Evolutionary conservation across 2,113 vertebrate species (phyloP).

Genomic region (Collichthys lucidus): DNA sequence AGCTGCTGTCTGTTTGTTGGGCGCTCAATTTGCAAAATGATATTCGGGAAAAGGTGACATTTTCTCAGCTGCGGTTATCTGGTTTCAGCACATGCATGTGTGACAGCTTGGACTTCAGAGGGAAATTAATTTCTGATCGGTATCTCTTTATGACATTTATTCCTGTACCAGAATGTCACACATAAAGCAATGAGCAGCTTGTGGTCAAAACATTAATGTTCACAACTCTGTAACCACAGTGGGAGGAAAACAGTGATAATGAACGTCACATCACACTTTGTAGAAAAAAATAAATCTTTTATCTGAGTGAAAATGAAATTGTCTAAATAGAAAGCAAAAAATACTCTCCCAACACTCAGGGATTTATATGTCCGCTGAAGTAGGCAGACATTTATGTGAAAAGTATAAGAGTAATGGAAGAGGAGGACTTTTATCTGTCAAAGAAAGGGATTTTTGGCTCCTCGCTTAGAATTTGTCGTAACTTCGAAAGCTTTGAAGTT

Average conservation of each 20-base stretch:
- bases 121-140: slow-evolving; percentile 78
- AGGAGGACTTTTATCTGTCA: slow-evolving; percentile 61
- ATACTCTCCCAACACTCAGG: neutral
- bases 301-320: slow-evolving; percentile 28
- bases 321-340: slow-evolving; percentile 23
- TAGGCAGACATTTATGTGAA: slow-evolving; percentile 9
- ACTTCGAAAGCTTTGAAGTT: slow-evolving; percentile 65
- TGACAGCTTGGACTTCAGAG: slow-evolving; percentile 59
- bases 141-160: slow-evolving; percentile 78
- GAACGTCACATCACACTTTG: slow-evolving; percentile 2
- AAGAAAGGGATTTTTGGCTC: slow-evolving; percentile 52
- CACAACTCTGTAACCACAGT: slow-evolving; percentile 14
- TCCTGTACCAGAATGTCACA: slow-evolving; percentile 57
- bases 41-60: slow-evolving; percentile 68
- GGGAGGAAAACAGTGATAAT: slow-evolving; percentile 38
- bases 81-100: slow-evolving; percentile 45
- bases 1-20: slow-evolving; percentile 38
- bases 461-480: slow-evolving; percentile 40
- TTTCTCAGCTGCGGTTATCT: slow-evolving; percentile 73
- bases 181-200: slow-evolving; percentile 47
- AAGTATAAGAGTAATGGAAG: slow-evolving; percentile 47
- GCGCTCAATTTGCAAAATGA: slow-evolving; percentile 54
- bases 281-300: slow-evolving; percentile 8
- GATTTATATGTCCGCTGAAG: slow-evolving; percentile 27
- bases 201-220: slow-evolving; percentile 51